Evolutionary conservation across 2,888 invertebrate genomes (phyloP).

Genomic region (Drosophila melanocephala): DNA sequence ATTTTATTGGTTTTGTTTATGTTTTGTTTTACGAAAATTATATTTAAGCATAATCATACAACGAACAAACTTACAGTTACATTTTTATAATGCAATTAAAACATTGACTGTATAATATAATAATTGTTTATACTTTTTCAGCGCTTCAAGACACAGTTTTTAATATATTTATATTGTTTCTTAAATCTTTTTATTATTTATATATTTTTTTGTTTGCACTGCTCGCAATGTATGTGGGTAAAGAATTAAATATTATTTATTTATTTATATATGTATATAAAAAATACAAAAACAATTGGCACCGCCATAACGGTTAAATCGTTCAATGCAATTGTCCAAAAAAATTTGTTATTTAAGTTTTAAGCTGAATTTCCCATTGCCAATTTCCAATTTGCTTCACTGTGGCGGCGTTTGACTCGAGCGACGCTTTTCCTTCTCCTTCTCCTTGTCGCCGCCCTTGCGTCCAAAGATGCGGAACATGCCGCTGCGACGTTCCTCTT

Average conservation of each 20-base stretch:
- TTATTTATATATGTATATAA: slow-evolving; percentile 68
- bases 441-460: slow-evolving; percentile 83
- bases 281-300: slow-evolving; percentile 71
- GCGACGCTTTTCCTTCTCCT: slow-evolving; percentile 83
- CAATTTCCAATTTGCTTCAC: slow-evolving; percentile 41
- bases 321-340: slow-evolving; percentile 42
- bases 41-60: slow-evolving; percentile 74
- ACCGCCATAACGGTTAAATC: slow-evolving; percentile 18
- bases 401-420: slow-evolving; percentile 84
- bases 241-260: slow-evolving; percentile 64
- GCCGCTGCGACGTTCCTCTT: slow-evolving; percentile 84
- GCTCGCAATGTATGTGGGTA: slow-evolving; percentile 45
- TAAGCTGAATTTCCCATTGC: slow-evolving; percentile 18
- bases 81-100: slow-evolving; percentile 79
- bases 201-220: slow-evolving; percentile 45
- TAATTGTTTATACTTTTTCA: slow-evolving; percentile 64
- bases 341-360: slow-evolving; percentile 27
- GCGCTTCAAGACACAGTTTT: slow-evolving; percentile 51
- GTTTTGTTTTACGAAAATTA: slow-evolving; percentile 76
- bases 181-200: slow-evolving; percentile 23
- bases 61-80: slow-evolving; percentile 76
- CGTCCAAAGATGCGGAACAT: slow-evolving; percentile 85
- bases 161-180: slow-evolving; percentile 21
- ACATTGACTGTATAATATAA: slow-evolving; percentile 78
- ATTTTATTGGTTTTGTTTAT: slow-evolving; percentile 55